Percentiles rank a stretch among this genome's conserved stretches.
Evolutionary conservation across 1,140 invertebrate genomes (phyloP).

Genomic region (Argopecten irradians): DNA sequence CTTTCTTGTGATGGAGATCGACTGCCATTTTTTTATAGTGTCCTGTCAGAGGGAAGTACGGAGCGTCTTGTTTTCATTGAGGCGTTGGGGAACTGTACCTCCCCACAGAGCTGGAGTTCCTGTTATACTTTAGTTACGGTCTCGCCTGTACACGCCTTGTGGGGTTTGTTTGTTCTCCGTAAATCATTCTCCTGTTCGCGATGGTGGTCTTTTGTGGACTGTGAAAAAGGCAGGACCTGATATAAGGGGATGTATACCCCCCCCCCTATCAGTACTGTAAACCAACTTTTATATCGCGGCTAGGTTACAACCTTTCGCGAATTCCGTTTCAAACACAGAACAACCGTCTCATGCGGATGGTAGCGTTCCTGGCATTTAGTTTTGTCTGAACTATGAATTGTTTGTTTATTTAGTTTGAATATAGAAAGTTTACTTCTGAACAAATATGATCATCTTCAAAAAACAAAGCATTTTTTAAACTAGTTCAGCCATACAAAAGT

Average conservation of each 20-base stretch:
- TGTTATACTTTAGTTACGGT: slow-evolving; percentile 79
- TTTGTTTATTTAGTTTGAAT: too few relatives aligned
- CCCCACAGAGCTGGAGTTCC: slow-evolving; percentile 90
- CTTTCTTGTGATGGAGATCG: slow-evolving; percentile 88
- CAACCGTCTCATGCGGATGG: too few relatives aligned
- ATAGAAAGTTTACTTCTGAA: too few relatives aligned
- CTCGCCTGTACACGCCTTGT: slow-evolving; percentile 78
- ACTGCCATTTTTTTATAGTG: slow-evolving; percentile 87
- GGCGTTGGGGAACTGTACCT: slow-evolving; percentile 86
- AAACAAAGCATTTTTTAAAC: slow-evolving; percentile 10
- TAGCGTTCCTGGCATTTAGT: too few relatives aligned
- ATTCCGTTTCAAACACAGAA: too few relatives aligned
- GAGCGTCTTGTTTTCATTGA: slow-evolving; percentile 78
- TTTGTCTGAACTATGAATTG: too few relatives aligned
- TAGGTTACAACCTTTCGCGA: too few relatives aligned
- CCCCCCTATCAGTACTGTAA: background rate
- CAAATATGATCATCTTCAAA: too few relatives aligned
- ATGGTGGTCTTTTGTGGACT: slow-evolving; percentile 59
- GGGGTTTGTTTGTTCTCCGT: slow-evolving; percentile 80
- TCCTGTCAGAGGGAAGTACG: slow-evolving; percentile 88
- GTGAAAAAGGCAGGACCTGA: slow-evolving; percentile 70
- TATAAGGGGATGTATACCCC: too few relatives aligned
- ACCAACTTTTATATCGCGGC: too few relatives aligned
- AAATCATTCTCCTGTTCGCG: slow-evolving; percentile 67
- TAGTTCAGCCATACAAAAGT: background rate